These are phyloP conservation scores for Clupea harengus DNA, from an alignment of 2,113 vertebrate species.

Conservation along the genomic window DNA sequence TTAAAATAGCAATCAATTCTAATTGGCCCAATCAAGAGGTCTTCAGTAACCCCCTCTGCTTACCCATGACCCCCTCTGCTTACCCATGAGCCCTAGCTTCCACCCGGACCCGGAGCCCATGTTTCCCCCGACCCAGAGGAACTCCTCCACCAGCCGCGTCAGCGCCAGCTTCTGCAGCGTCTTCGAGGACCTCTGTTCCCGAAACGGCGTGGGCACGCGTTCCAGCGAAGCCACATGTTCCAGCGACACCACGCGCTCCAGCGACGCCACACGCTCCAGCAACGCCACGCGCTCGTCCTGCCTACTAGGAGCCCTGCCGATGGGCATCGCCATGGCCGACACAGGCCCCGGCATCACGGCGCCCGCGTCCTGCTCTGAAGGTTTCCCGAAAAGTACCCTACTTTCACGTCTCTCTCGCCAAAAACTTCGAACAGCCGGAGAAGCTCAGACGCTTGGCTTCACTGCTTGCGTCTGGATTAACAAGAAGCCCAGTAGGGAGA, in stretches of 20 bases:
- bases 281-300: background rate
- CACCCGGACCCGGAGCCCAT: conserved; percentile 73
- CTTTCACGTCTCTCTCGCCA: background rate
- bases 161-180: conserved; percentile 60
- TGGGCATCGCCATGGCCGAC: conserved; percentile 24
- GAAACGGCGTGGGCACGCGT: background rate
- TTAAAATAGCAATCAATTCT: background rate
- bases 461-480: background rate
- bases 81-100: conserved; percentile 83
- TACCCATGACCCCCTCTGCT: conserved; percentile 51
- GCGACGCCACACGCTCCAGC: background rate
- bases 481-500: background rate
- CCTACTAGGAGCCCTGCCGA: background rate
- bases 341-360: background rate
- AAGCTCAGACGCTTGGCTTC: background rate
- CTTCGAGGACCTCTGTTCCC: conserved; percentile 29
- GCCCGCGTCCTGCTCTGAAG: background rate
- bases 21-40: background rate
- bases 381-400: background rate
- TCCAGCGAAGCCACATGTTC: background rate
- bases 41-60: background rate
- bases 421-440: background rate
- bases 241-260: background rate
- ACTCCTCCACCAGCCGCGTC: conserved; percentile 72
- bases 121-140: conserved; percentile 82